Evolutionary conservation across 2,797 vertebrate species (phyloP).

Genomic region (Gobionotothen gibberifrons): DNA sequence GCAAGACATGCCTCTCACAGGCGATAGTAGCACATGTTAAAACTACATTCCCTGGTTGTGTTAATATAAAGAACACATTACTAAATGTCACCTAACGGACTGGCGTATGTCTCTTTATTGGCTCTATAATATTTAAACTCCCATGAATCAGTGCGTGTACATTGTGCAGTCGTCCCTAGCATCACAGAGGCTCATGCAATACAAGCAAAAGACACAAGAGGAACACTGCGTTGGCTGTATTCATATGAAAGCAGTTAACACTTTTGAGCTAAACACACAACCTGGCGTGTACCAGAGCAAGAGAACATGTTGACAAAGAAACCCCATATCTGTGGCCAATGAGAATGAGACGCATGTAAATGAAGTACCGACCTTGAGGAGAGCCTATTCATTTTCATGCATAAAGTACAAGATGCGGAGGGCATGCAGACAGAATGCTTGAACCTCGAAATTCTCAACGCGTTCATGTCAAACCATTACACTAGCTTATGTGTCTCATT

Average conservation of each 20-base stretch:
- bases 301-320: constrained; percentile 39
- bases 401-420: constrained; percentile 76
- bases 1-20: constrained; percentile 40
- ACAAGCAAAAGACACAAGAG: constrained; percentile 68
- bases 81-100: background rate
- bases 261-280: constrained; percentile 42
- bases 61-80: background rate
- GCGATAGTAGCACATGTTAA: too few species aligned
- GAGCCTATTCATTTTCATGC: constrained; percentile 67
- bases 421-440: constrained; percentile 78
- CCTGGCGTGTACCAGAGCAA: constrained; percentile 44
- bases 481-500: constrained; percentile 42
- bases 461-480: constrained; percentile 52
- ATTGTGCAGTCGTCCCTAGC: constrained; percentile 21
- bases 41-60: constrained; percentile 30
- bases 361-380: constrained; percentile 34
- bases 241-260: constrained; percentile 19
- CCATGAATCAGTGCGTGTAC: constrained; percentile 1
- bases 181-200: constrained; percentile 74
- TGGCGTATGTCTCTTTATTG: background rate
- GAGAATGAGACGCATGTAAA: constrained; percentile 55
- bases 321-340: constrained; percentile 27
- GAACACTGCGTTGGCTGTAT: constrained; percentile 47
- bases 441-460: constrained; percentile 46
- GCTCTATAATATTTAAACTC: background rate